Percentiles rank a stretch among this genome's conserved stretches.
Conservation (phyloP, 2,113 vertebrate species). For the Chrysemys picta region DNA sequence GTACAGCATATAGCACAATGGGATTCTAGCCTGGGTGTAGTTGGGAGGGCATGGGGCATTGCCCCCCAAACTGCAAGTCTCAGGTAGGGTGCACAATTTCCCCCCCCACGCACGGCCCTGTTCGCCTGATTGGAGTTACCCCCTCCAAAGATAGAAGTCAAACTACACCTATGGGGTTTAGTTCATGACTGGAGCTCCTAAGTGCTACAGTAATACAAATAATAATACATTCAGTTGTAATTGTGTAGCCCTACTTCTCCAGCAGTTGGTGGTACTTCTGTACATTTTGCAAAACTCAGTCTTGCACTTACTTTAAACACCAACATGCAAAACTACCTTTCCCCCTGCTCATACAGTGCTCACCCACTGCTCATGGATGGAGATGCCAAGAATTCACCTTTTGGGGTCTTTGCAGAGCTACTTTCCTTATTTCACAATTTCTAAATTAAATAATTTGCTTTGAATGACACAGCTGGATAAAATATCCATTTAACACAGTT, state of each 20-base stretch:
- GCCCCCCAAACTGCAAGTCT: background rate
- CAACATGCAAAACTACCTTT: background rate
- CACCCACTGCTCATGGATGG: background rate
- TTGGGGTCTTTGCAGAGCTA: conserved; percentile 10
- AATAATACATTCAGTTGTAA: background rate
- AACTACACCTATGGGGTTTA: background rate
- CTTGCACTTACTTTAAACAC: background rate
- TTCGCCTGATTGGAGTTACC: background rate
- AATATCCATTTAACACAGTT: conserved; percentile 51
- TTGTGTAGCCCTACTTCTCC: background rate
- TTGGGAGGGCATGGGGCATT: background rate
- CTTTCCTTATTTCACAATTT: conserved; percentile 17
- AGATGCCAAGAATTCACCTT: background rate
- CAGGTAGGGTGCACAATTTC: no score
- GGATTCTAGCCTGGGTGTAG: background rate
- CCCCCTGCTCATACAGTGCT: background rate
- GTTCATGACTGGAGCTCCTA: no score
- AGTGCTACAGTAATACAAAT: no score
- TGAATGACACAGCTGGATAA: conserved; percentile 39
- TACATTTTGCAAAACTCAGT: conserved; percentile 22
- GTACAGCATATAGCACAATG: background rate
- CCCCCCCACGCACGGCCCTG: background rate
- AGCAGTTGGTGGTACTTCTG: conserved; percentile 8
- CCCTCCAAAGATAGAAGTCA: background rate
- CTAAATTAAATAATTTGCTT: conserved; percentile 16